Evolutionary conservation across 2,113 vertebrate species (phyloP), one percentile per base, ranked within the genome.

Genomic region (Scartelaos histophorus): DNA sequence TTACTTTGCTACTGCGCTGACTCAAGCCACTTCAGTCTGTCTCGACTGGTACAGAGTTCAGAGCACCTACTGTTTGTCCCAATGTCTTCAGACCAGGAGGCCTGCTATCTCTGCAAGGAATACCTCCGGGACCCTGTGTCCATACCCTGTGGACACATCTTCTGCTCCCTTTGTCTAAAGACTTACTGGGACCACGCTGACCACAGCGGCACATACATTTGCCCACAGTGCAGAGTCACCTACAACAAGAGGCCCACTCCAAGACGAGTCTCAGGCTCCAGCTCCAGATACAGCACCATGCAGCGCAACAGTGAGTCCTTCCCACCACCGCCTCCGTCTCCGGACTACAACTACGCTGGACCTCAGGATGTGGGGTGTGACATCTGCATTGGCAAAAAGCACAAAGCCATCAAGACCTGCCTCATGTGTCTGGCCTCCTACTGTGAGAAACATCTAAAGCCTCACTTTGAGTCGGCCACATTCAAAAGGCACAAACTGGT

Each of bases 381-480:
- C 71, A 93, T 93, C 81, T 97, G 96, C 86, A 88, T 95, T 3
- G 93, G 94, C 7, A 93, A 92, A 78, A 94, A 95, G 79, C 85
- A 88, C 75, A 94, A 87, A 82, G 97, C 96, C 0, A 73, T 95
- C 51, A 94, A 94, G 70, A 94, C 94, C 47, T 98, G 97, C 90
- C 91, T 98, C 82, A 95, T 96, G 80, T 98, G 97, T 77, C 87
- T 98, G 89, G 96, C 96, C 7, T 97, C 96, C 19, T 98, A 97
- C 90, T 98, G 97, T 57, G 91, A 93, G 0, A 92, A 86, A 54
- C 96, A 98, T 83, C 89, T 98, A 69, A 95, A 95, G 80, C 96
- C 97, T 25, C 96, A 98, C 79, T 95, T 90, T 0, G 94, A 95
- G 73, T 94, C 93, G 0, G 84, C 95, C 4, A 96, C 95, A 0